phyloP scores from a whole-genome alignment of 2,113 vertebrate genomes.

The Petrocephalus zakoni region DNA sequence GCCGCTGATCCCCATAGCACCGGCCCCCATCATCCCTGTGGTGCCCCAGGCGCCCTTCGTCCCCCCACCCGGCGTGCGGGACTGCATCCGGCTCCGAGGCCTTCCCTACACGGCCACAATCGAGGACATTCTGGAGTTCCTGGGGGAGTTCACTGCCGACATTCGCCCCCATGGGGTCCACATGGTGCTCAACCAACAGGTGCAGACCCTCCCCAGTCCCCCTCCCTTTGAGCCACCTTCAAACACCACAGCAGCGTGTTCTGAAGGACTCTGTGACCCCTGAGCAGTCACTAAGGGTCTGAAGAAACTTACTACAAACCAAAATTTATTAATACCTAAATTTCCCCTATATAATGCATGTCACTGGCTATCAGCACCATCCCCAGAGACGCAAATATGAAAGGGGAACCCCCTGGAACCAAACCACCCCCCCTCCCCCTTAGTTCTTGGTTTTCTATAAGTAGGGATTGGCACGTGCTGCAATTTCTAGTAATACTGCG shows the following conservation, averaged over 20 bases:
- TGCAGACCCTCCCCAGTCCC: constrained; percentile 37
- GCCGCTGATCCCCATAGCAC: constrained; percentile 74
- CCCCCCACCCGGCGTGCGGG: constrained; percentile 67
- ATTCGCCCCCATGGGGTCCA: constrained; percentile 91
- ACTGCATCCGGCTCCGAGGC: constrained; percentile 84
- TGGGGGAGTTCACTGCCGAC: constrained; percentile 85
- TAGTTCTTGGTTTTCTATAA: not conserved
- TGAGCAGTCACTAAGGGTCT: not conserved
- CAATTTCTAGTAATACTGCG: not conserved
- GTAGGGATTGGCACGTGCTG: not conserved
- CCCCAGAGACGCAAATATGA: not conserved
- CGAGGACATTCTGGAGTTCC: constrained; percentile 87
- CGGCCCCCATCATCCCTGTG: constrained; percentile 73
- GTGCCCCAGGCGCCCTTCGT: constrained; percentile 74
- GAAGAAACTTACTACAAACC: too few species aligned
- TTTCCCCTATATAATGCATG: too few species aligned
- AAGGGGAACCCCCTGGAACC: not conserved
- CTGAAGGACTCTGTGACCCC: not conserved
- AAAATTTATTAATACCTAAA: too few species aligned
- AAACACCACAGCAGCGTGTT: not conserved
- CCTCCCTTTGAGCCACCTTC: not conserved
- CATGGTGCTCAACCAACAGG: constrained; percentile 97
- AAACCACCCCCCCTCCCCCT: not conserved
- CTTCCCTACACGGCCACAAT: constrained; percentile 88
- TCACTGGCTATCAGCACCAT: not conserved